A percentile compares a stretch with the other conserved stretches of the same genome.
Evolutionary conservation across 2,888 invertebrate genomes (phyloP).

Genomic region (Keiferia lycopersicella): DNA sequence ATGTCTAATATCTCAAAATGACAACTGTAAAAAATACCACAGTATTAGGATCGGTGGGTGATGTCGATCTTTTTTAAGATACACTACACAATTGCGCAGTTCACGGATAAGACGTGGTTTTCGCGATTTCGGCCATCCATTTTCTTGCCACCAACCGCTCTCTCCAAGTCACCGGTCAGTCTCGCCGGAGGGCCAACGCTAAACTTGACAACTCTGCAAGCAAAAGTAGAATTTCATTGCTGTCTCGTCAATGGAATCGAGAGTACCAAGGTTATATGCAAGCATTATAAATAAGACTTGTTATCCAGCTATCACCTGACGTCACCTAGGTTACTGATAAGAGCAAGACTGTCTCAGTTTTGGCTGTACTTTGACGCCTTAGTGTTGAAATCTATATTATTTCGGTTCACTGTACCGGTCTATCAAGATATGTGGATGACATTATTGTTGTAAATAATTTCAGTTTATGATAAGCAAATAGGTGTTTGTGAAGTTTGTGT

Average conservation of each 20-base stretch:
- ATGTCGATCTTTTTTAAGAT: too few relatives aligned
- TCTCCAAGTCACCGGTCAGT: too few relatives aligned
- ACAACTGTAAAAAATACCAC: too few relatives aligned
- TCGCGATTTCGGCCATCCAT: too few relatives aligned
- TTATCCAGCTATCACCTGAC: conserved; percentile 53
- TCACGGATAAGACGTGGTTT: too few relatives aligned
- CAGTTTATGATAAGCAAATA: background rate
- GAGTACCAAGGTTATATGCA: too few relatives aligned
- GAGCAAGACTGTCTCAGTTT: conserved; percentile 36
- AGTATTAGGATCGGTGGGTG: too few relatives aligned
- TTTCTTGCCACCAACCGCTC: too few relatives aligned
- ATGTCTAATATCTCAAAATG: too few relatives aligned
- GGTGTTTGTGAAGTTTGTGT: background rate
- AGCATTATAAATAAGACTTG: conserved; percentile 34
- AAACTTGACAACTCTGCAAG: too few relatives aligned
- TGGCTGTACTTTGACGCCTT: background rate
- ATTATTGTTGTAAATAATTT: background rate
- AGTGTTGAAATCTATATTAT: background rate
- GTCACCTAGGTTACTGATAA: conserved; percentile 58
- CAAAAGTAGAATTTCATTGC: background rate
- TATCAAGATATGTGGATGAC: conserved; percentile 4
- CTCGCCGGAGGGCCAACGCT: too few relatives aligned
- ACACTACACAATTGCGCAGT: too few relatives aligned
- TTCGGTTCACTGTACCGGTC: background rate
- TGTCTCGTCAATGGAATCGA: conserved; percentile 35